Conservation (phyloP, 2,797 vertebrate species). For the Notolepis coatsorum region DNA sequence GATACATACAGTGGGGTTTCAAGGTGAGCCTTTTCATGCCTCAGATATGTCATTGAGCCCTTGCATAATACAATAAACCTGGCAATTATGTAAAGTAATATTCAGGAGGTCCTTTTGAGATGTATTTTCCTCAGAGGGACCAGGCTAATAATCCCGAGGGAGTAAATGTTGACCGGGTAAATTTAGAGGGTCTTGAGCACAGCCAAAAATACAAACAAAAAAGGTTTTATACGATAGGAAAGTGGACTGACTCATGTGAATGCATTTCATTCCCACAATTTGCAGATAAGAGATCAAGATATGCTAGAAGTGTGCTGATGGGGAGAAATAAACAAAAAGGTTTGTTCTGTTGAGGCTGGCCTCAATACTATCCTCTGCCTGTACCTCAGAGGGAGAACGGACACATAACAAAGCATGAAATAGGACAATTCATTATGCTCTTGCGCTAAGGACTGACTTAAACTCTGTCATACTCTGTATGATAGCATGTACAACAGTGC, state of each 20-base stretch:
- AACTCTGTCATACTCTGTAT: too few relatives aligned
- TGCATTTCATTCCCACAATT: conserved; percentile 2
- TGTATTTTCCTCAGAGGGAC: too few relatives aligned
- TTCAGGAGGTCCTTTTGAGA: too few relatives aligned
- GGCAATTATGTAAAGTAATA: too few relatives aligned
- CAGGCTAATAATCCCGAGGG: too few relatives aligned
- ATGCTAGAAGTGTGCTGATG: too few relatives aligned
- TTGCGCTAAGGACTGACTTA: too few relatives aligned
- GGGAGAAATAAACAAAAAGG: conserved; percentile 1
- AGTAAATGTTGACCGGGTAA: too few relatives aligned
- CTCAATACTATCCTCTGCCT: background rate
- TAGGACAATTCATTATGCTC: background rate
- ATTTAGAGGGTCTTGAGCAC: background rate
- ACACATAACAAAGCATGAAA: conserved; percentile 8
- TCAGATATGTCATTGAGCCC: background rate
- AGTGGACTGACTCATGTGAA: background rate
- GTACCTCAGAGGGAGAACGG: conserved; percentile 3
- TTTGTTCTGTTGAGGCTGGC: conserved; percentile 7
- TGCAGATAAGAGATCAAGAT: conserved; percentile 18
- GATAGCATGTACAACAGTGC: too few relatives aligned
- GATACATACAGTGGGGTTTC: background rate
- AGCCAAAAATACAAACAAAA: background rate
- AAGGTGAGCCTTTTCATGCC: background rate
- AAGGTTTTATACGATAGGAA: too few relatives aligned
- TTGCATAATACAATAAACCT: too few relatives aligned